Base-by-base conservation (phyloP, 2,113 vertebrate genomes). In the Oryctolagus cuniculus region DNA sequence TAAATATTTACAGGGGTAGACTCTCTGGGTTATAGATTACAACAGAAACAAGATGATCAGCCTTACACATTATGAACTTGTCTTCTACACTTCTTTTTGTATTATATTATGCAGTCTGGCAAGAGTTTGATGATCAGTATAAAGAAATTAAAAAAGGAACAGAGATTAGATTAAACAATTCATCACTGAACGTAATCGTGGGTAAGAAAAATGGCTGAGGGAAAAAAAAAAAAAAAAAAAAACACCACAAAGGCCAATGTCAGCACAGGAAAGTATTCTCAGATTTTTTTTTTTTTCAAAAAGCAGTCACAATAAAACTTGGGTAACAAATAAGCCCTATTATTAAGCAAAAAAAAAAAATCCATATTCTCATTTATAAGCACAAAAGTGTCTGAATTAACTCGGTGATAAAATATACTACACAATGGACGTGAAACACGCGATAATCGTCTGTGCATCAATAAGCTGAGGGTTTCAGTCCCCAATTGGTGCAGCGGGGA, bases 1-100 rank as follows among this genome's bases (percentile, higher is more conserved):
- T 84, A 96, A 97, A 96, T 94, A 95, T 94, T 93, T 93, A 92
- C 67, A 86, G 4, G 36, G 53, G 61, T 74, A 91, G 87, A 93
- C 72, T 88, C 86, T 88, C 49, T 31, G 67, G 64, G 12, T 89
- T 87, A 94, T 69, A 92, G 86, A 83, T 95, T 88, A 96, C 24
- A 75, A 92, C 9, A 88, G 90, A 89, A 90, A 67, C 25, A 95
- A 89, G 77, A 79, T 21, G 36, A 75, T 49, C 58, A 87, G 16
- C 67, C 87, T 85, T 82, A 81, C 6, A 61, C 12, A 49, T 22
- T 64, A 66, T 66, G 63, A 85, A 80, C 24, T 83, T 79, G 16
- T 91, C 83, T 51, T 75, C 49, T 87, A 70, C 36, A 70, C 69
- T 87, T 81, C 63, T 38, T 86, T 95, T 38, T 93, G 29, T n/a